Conservation (phyloP, 2,113 vertebrate genomes). For the Nansenia antarctica region DNA sequence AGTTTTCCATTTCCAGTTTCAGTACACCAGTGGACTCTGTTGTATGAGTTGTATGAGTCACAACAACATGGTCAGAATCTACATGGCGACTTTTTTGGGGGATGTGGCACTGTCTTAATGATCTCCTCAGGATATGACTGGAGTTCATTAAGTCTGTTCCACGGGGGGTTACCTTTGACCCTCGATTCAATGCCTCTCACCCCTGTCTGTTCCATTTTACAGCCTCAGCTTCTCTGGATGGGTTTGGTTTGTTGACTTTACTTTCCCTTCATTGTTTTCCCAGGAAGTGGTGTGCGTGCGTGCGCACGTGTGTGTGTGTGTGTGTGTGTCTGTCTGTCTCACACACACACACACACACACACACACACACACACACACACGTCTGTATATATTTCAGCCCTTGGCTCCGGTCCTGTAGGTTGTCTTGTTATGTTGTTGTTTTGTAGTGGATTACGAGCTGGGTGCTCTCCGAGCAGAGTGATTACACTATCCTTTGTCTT, state of each 20-base stretch:
- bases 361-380: too few species aligned
- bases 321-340: slow-evolving; percentile 23
- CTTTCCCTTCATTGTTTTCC: slow-evolving; percentile 75
- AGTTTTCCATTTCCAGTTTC: too few species aligned
- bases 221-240: slow-evolving; percentile 60
- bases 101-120: slow-evolving; percentile 68
- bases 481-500: too few species aligned
- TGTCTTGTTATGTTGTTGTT: slow-evolving; percentile 39
- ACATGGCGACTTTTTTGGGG: too few species aligned
- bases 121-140: slow-evolving; percentile 65
- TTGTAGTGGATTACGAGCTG: slow-evolving; percentile 47
- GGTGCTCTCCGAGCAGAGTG: too few species aligned
- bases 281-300: slow-evolving; percentile 61
- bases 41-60: too few species aligned
- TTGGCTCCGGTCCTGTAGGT: slow-evolving; percentile 40
- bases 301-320: slow-evolving; percentile 17
- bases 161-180: slow-evolving; percentile 63
- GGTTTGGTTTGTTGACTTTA: slow-evolving; percentile 74
- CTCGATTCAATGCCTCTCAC: slow-evolving; percentile 50
- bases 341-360: too few species aligned
- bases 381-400: too few species aligned
- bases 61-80: too few species aligned
- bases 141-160: slow-evolving; percentile 69
- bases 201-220: slow-evolving; percentile 62
- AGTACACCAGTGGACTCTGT: too few species aligned